Base-by-base conservation (phyloP, 2,113 vertebrate species). In the Myanophis thanlyinensis region DNA sequence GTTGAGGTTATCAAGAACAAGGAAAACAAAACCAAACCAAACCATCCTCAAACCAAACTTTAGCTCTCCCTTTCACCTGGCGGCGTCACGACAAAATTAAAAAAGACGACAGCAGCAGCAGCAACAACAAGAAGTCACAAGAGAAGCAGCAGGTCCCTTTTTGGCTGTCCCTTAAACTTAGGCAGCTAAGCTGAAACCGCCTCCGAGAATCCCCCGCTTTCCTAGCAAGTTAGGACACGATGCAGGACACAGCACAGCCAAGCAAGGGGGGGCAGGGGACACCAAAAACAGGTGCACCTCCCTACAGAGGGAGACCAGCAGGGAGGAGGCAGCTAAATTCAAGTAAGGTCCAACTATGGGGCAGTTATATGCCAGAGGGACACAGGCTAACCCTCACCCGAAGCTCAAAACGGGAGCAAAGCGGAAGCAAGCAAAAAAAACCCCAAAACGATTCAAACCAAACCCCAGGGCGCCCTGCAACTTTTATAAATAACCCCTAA, bases 1-100 rank as follows among this genome's bases (percentile, higher is more conserved):
- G 95, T 96, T 90, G 97, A 13, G 54, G 48, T 97, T 96, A 97
- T 23, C 47, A 22, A 67, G 54, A 62, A 73, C 94, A 96, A 40
- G 47, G 23, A 80, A 80, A 96, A 96, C 92, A 27, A 27, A 56
- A 56, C 54, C 5, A 54, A 54, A 54, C 0, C 96, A 95, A 97
- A 96, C 23, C 93, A 46, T 18, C 0, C 30, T 44, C 85, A 20
- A 91, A 95, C 96, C 95, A 95, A 1, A 88, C n/a, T 96, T 94
- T 94, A 95, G 1, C 9, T 59, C 9, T 59, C 93, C 88, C 96
- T 88, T 95, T 91, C 88, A 93, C 97, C 93, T 89, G 49, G 94
- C 96, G 95, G 91, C 73, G 80, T 80, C 9, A 44, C 18, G 25
- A 23, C 51, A 20, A 23, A 23, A 27, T 12, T 35, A 48, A 89